These are phyloP conservation scores for Anarrhichthys ocellatus DNA, from an alignment of 2,113 vertebrate species.

Conservation along the genomic window DNA sequence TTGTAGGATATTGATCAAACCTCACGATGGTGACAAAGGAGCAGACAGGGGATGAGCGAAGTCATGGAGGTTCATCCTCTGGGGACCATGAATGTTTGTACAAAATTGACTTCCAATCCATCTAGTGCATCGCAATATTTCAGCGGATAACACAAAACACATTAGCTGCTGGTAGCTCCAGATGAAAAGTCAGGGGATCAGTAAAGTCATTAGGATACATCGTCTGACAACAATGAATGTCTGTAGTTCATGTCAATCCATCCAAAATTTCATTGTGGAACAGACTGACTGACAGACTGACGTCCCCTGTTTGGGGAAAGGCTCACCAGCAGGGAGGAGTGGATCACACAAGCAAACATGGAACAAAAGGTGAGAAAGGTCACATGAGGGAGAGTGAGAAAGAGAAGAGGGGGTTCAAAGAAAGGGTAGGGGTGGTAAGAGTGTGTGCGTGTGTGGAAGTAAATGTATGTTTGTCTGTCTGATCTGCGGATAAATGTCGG, in stretches of 20 bases:
- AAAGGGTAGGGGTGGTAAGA: not conserved
- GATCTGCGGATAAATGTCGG: constrained; percentile 65
- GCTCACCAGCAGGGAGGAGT: constrained; percentile 19
- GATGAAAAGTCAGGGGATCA: not conserved
- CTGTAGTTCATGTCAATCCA: not conserved
- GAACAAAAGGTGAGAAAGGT: constrained; percentile 54
- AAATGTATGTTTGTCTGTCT: constrained; percentile 79
- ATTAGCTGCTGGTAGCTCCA: not conserved
- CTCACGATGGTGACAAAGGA: not conserved
- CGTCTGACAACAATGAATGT: not conserved
- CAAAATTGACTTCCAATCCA: not conserved
- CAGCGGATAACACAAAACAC: not conserved
- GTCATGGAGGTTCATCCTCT: not conserved
- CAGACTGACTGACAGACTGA: not conserved
- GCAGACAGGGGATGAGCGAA: not conserved
- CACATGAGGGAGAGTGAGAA: constrained; percentile 29
- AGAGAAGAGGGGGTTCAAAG: not conserved
- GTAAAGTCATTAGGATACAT: not conserved
- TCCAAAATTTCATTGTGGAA: not conserved
- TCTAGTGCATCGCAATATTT: not conserved
- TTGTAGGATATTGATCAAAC: not conserved
- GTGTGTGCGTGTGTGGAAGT: constrained; percentile 28
- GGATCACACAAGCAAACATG: constrained; percentile 48
- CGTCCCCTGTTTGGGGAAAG: constrained; percentile 2
- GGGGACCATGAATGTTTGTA: not conserved